A percentile compares a stretch with the other conserved stretches of the same genome.
Evolutionary conservation across 2,888 invertebrate species (phyloP).

Genomic region (Chymomyza amoena): DNA sequence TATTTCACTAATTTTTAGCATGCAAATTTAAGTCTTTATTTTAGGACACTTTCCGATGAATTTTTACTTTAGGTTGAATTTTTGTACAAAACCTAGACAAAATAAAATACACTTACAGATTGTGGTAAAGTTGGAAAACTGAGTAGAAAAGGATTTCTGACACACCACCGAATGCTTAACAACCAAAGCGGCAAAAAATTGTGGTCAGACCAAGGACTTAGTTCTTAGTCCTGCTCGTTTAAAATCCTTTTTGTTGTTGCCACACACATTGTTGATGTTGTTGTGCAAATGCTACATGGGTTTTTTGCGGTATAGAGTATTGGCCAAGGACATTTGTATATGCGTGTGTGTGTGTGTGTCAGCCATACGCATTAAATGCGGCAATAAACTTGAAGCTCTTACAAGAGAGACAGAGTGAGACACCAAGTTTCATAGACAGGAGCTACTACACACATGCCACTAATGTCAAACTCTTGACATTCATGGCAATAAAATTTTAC

Average conservation of each 20-base stretch:
- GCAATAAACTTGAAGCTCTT: conserved; percentile 64
- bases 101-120: no score
- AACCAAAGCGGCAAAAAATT: not conserved
- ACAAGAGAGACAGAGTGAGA: conserved; percentile 2
- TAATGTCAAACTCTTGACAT: conserved; percentile 58
- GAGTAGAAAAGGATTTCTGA: no score
- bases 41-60: no score
- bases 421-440: not conserved
- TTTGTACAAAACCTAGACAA: no score
- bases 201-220: not conserved
- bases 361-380: conserved; percentile 31
- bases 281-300: not conserved
- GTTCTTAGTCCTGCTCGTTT: not conserved
- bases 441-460: conserved; percentile 27
- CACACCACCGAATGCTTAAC: not conserved
- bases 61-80: no score
- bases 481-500: conserved; percentile 58
- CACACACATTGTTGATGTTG: not conserved
- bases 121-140: no score
- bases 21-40: no score
- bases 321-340: conserved; percentile 44
- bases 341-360: conserved; percentile 38
- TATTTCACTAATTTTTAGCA: no score
- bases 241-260: not conserved
- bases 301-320: conserved; percentile 20